Conservation (phyloP, 2,113 vertebrate genomes). For the Bos indicus region DNA sequence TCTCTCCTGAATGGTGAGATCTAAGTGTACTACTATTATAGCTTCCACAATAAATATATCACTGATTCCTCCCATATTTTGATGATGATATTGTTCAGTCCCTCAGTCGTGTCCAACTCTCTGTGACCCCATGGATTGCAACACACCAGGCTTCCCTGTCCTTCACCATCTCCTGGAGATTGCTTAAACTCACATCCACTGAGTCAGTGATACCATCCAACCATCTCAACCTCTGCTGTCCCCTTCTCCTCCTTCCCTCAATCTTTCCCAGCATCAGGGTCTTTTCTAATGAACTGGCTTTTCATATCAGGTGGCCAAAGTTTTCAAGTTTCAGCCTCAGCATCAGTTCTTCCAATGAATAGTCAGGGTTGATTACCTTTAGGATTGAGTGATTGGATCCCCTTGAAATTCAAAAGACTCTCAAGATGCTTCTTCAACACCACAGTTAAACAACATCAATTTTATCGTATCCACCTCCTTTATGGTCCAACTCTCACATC, state of each 20-base stretch:
- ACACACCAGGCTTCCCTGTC: neutral
- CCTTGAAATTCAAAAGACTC: neutral
- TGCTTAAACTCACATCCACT: neutral
- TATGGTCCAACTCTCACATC: neutral
- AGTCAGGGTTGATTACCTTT: neutral
- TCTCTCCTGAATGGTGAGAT: neutral
- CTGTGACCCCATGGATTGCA: neutral
- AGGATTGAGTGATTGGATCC: neutral
- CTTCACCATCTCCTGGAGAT: neutral
- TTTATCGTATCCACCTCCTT: neutral
- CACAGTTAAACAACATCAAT: neutral
- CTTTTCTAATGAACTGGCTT: neutral
- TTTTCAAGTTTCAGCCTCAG: neutral
- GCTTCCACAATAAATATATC: neutral
- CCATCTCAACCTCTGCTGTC: neutral
- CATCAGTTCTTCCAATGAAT: neutral
- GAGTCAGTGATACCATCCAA: neutral
- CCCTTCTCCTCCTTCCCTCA: neutral
- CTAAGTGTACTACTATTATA: neutral
- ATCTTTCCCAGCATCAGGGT: neutral
- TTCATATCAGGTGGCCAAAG: neutral
- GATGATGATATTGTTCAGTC: neutral
- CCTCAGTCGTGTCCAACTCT: neutral
- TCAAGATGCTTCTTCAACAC: neutral
- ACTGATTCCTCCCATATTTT: neutral